Percentiles rank a stretch among this genome's conserved stretches.
These are phyloP conservation scores for Beroe forskalii DNA, from an alignment of 37 sponge, comb jelly and placozoan species.

Conservation along the genomic window DNA sequence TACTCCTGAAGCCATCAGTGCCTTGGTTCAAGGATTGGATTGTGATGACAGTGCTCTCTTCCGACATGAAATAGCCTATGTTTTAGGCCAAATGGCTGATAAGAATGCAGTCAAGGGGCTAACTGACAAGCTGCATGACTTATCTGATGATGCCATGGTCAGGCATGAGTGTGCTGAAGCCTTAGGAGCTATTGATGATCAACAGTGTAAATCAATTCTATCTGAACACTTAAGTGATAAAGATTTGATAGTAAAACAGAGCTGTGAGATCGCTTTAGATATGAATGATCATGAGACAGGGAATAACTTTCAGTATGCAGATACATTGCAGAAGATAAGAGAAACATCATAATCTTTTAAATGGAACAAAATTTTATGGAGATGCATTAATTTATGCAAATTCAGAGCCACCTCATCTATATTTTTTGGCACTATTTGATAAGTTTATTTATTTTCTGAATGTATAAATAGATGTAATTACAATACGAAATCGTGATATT, in stretches of 20 bases:
- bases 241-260: slow-evolving; percentile 89
- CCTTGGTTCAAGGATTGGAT: slow-evolving; percentile 72
- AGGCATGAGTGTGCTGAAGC: slow-evolving; percentile 99
- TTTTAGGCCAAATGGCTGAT: slow-evolving; percentile 94
- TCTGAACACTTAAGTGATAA: slow-evolving; percentile 69
- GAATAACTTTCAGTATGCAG: slow-evolving; percentile 89
- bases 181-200: slow-evolving; percentile 87
- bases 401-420: too few species aligned
- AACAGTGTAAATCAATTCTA: slow-evolving; percentile 74
- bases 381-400: too few species aligned
- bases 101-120: slow-evolving; percentile 73
- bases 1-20: slow-evolving; percentile 71
- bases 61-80: slow-evolving; percentile 94
- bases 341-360: not conserved
- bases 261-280: slow-evolving; percentile 93
- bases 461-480: too few species aligned
- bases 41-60: slow-evolving; percentile 82
- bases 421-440: too few species aligned
- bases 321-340: slow-evolving; percentile 56
- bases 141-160: slow-evolving; percentile 86
- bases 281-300: slow-evolving; percentile 81
- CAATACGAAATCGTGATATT: too few species aligned
- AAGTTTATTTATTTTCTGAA: too few species aligned
- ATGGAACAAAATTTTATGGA: too few species aligned
- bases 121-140: slow-evolving; percentile 70